Percentiles rank a stretch among this genome's conserved stretches.
These are phyloP conservation scores for Girardinichthys multiradiatus DNA, from an alignment of 2,113 vertebrate genomes.

Conservation along the genomic window DNA sequence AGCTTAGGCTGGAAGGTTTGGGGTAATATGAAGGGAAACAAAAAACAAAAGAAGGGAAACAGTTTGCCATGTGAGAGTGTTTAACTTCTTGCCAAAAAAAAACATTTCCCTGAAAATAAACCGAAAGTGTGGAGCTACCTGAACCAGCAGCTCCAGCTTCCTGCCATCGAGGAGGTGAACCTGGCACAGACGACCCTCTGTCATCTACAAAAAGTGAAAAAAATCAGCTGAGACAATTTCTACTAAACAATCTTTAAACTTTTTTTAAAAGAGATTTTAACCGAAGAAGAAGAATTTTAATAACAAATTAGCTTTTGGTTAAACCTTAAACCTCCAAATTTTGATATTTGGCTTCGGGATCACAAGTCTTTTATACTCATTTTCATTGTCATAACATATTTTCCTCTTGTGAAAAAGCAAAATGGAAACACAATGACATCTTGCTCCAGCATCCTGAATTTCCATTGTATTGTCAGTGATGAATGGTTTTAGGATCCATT, in stretches of 20 bases:
- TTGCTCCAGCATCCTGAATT: slow-evolving; percentile 44
- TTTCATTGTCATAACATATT: slow-evolving; percentile 3
- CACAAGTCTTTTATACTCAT: background rate
- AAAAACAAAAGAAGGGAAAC: too few relatives aligned
- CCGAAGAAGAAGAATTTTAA: too few relatives aligned
- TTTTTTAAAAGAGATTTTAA: background rate
- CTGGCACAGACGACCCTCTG: slow-evolving; percentile 93
- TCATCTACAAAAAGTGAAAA: slow-evolving; percentile 86
- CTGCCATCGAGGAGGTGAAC: slow-evolving; percentile 93
- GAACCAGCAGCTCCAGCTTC: slow-evolving; percentile 95
- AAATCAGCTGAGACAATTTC: slow-evolving; percentile 4
- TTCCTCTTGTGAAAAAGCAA: slow-evolving; percentile 20
- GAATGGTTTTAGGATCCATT: slow-evolving; percentile 36
- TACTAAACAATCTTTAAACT: slow-evolving; percentile 8
- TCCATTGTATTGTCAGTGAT: slow-evolving; percentile 31
- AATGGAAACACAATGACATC: slow-evolving; percentile 38
- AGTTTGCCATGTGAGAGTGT: background rate
- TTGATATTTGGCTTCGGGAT: background rate
- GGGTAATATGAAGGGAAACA: background rate
- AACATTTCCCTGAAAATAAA: background rate
- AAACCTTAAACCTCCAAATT: background rate
- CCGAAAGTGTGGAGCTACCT: slow-evolving; percentile 78
- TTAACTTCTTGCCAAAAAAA: background rate
- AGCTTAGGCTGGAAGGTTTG: slow-evolving; percentile 89
- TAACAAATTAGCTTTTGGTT: background rate